Base-by-base conservation (phyloP, 2,888 invertebrate genomes). In the Crioceris asparagi region DNA sequence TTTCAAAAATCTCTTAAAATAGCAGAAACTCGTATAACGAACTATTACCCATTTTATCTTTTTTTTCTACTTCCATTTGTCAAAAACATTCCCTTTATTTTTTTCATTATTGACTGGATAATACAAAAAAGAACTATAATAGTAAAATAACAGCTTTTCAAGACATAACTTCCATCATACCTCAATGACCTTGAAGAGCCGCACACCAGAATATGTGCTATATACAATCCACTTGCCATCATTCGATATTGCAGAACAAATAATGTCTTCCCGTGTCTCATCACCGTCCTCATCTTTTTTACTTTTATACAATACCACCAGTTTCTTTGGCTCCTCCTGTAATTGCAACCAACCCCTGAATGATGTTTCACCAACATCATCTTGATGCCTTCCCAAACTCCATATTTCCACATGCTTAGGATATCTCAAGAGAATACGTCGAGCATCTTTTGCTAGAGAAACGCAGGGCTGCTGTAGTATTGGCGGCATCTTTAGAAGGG, bases 181-280 rank as follows among this genome's bases (percentile, higher is more conserved):
- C 40, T 71, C 63, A 43, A 69, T 69, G 45, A 85, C 69, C 54
- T 72, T 70, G 41, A 83, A 80, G 41, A 90, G 65, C 38, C 83
- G 71, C 17, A 85, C 60, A 38, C 75, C 66, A 33, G 61, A 69
- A 17, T 70, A 66, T 0, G 85, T 86, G 0, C 87, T 81, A 59
- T 85, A 88, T 4, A 80, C 75, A 14, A 92, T 68, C 65, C 78
- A 76, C 42, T 74, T 70, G 1, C 81, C 83, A 56, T 79, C 72
- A 2, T 74, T 71, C 3, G 85, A 83, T 4, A 90, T 65, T 8
- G 75, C 72, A 46, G 78, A 75, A 46, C 80, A 80, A 4, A 75
- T 65, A 17, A 91, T 77, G n/a, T 70, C 69, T 49, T 80, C 81
- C 2, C 71, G 70, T 8, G 69, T 65, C 51, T 77, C 52, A 14